Evolutionary conservation across 2,888 invertebrate species (phyloP).

Genomic region (Esperia sulphurella): DNA sequence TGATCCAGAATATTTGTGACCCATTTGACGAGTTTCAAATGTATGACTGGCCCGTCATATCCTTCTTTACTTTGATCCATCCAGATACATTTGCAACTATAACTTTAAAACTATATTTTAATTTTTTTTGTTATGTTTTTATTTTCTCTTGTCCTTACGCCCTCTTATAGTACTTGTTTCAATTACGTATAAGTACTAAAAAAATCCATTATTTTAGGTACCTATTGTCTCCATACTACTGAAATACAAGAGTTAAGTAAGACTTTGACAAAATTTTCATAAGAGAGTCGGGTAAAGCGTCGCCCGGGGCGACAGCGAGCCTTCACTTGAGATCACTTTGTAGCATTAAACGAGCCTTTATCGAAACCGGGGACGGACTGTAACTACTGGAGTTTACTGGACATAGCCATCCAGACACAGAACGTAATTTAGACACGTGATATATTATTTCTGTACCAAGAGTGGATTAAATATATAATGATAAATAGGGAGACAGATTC

Average conservation of each 20-base stretch:
- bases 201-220: slow-evolving; percentile 2
- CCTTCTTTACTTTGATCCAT: too few species aligned
- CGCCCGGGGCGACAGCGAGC: slow-evolving; percentile 58
- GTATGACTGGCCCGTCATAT: too few species aligned
- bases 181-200: neutral
- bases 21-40: too few species aligned
- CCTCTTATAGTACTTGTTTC: too few species aligned
- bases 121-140: too few species aligned
- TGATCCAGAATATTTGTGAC: too few species aligned
- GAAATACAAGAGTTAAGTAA: slow-evolving; percentile 6
- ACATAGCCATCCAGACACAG: slow-evolving; percentile 28
- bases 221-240: neutral
- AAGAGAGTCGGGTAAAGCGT: slow-evolving; percentile 54
- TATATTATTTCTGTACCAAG: too few species aligned
- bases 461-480: too few species aligned
- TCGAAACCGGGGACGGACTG: slow-evolving; percentile 31
- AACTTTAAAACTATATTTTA: too few species aligned
- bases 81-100: too few species aligned
- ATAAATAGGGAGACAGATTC: too few species aligned
- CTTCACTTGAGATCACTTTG: slow-evolving; percentile 62
- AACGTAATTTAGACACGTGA: slow-evolving; percentile 25
- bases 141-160: too few species aligned
- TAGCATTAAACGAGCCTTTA: slow-evolving; percentile 64
- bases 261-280: slow-evolving; percentile 59
- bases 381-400: slow-evolving; percentile 43